A percentile compares a stretch with the other conserved stretches of the same genome.
Conservation (phyloP, 2,888 invertebrate genomes). For the Neoaliturus tenellus region DNA sequence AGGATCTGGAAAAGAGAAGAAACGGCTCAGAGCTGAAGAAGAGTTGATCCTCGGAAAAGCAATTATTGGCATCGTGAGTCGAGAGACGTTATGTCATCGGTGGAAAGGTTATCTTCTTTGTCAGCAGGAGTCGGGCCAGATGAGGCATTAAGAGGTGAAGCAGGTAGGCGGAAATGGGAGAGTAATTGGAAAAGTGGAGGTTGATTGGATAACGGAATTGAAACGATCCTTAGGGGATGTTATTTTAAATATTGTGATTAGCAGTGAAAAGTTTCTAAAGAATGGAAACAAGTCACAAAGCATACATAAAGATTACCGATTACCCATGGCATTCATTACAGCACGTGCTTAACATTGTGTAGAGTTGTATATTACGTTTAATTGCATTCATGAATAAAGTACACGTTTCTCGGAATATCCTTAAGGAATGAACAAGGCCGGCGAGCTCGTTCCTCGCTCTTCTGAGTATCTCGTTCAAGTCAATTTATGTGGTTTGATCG, state of each 20-base stretch:
- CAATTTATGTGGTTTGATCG: neutral
- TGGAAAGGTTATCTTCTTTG: slow-evolving; percentile 22
- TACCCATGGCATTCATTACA: no score
- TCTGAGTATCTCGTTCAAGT: neutral
- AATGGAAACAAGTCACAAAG: no score
- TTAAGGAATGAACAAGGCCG: neutral
- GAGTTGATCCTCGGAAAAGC: slow-evolving; percentile 7
- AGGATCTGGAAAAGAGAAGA: slow-evolving; percentile 1
- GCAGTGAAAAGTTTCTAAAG: no score
- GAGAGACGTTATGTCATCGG: neutral
- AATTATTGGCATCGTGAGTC: slow-evolving; percentile 24
- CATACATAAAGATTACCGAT: no score
- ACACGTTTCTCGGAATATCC: neutral
- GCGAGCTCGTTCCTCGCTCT: neutral
- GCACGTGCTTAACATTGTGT: neutral
- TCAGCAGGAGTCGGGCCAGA: neutral
- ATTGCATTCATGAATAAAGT: neutral
- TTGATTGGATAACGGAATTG: neutral
- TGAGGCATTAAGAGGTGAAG: neutral
- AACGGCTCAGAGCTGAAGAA: neutral
- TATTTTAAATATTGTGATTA: neutral
- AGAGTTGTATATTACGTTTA: neutral
- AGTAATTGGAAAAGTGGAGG: neutral
- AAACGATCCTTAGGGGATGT: neutral
- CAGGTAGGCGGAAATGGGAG: neutral